These are phyloP conservation scores for Porites evermanni DNA, from an alignment of 92 coral and sea anemone species.

Conservation along the genomic window DNA sequence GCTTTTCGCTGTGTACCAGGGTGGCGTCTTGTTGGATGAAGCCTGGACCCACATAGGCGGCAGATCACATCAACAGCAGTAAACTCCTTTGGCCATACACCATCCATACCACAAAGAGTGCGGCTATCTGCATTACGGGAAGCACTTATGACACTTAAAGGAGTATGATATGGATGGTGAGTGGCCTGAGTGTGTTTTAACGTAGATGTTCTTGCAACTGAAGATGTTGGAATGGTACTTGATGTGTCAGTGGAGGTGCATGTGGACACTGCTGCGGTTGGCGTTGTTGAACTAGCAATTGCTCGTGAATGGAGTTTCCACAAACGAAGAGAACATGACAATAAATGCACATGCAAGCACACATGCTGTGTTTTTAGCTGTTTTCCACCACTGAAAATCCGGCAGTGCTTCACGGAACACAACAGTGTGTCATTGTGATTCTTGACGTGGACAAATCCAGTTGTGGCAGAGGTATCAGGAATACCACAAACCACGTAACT, in stretches of 20 bases:
- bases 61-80: neutral
- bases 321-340: slow-evolving; percentile 9
- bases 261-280: no score
- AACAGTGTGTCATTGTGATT: neutral
- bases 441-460: slow-evolving; percentile 5
- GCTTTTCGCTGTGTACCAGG: neutral
- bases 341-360: neutral
- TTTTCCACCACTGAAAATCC: neutral
- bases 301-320: neutral
- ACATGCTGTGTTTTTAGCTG: neutral
- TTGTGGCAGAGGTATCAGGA: slow-evolving; percentile 7
- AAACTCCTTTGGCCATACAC: slow-evolving; percentile 5
- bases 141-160: neutral
- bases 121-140: neutral
- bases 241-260: no score
- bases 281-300: neutral
- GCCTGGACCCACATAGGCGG: neutral
- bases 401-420: neutral
- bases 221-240: neutral
- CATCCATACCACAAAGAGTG: neutral
- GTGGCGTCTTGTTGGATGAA: neutral
- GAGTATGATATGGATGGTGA: neutral
- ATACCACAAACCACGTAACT: slow-evolving; percentile 11
- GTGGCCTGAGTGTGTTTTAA: neutral
- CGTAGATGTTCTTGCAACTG: neutral